Percentiles rank a stretch among this genome's conserved stretches.
Evolutionary conservation across 2,888 invertebrate genomes (phyloP).

Genomic region (Rhimphoctona megacephalus): DNA sequence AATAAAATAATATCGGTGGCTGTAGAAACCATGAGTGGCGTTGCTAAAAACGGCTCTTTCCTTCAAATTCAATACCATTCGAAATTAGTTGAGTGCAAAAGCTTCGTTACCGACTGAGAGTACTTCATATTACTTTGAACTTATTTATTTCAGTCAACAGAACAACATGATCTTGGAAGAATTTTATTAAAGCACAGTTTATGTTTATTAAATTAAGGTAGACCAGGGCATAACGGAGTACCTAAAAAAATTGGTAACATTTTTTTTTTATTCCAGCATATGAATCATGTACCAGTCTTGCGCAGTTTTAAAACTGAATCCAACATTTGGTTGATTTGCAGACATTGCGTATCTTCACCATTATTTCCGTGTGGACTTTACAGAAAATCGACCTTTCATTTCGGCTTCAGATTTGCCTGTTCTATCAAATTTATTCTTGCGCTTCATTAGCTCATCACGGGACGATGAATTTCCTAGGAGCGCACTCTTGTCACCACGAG

Average conservation of each 20-base stretch:
- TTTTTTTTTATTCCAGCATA: neutral
- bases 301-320: neutral
- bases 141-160: neutral
- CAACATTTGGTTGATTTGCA: neutral
- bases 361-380: neutral
- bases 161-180: neutral
- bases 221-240: neutral
- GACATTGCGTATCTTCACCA: neutral
- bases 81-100: neutral
- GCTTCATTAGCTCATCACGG: neutral
- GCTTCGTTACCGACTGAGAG: neutral
- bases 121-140: neutral
- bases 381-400: neutral
- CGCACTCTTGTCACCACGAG: neutral
- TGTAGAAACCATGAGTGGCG: too few species aligned
- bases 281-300: neutral
- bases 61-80: neutral
- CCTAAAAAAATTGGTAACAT: neutral
- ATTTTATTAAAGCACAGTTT: neutral
- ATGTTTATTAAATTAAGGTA: neutral
- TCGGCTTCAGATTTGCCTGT: neutral
- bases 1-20: neutral
- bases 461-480: neutral
- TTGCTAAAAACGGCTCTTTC: neutral
- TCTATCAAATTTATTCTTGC: neutral